Conservation (phyloP, 2,888 invertebrate genomes). For the Liodrosophila aerea region DNA sequence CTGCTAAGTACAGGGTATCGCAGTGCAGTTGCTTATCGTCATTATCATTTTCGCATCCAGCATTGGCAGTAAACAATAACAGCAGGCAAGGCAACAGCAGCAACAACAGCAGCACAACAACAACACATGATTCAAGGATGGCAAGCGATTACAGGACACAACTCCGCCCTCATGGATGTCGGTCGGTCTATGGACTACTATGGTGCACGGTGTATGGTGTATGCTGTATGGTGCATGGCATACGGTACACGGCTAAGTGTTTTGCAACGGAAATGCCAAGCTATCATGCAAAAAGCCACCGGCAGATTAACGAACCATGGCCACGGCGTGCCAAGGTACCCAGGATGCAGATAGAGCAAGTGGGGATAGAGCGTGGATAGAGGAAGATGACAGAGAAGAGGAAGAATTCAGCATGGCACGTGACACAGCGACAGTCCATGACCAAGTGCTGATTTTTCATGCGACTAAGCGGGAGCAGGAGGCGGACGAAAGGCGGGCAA, state of each 20-base stretch:
- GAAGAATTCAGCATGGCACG: conserved; percentile 59
- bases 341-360: conserved; percentile 40
- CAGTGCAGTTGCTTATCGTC: conserved; percentile 11
- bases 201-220: conserved; percentile 23
- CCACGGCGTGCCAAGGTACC: conserved; percentile 66
- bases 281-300: conserved; percentile 76
- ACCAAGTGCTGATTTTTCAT: conserved; percentile 76
- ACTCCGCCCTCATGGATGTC: not conserved
- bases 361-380: conserved; percentile 8
- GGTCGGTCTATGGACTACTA: conserved; percentile 9
- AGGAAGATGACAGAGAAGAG: conserved; percentile 21
- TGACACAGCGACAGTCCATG: conserved; percentile 75
- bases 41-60: conserved; percentile 12
- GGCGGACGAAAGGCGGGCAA: conserved; percentile 19
- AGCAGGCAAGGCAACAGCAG: conserved; percentile 41
- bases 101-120: conserved; percentile 43
- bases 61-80: conserved; percentile 69
- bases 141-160: conserved; percentile 63
- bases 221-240: conserved; percentile 20
- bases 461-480: conserved; percentile 38
- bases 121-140: conserved; percentile 36
- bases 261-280: conserved; percentile 75
- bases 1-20: conserved; percentile 38
- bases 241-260: conserved; percentile 62
- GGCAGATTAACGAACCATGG: conserved; percentile 76